Evolutionary conservation across 2,797 vertebrate species (phyloP).

Genomic region (Myotis vivesi): DNA sequence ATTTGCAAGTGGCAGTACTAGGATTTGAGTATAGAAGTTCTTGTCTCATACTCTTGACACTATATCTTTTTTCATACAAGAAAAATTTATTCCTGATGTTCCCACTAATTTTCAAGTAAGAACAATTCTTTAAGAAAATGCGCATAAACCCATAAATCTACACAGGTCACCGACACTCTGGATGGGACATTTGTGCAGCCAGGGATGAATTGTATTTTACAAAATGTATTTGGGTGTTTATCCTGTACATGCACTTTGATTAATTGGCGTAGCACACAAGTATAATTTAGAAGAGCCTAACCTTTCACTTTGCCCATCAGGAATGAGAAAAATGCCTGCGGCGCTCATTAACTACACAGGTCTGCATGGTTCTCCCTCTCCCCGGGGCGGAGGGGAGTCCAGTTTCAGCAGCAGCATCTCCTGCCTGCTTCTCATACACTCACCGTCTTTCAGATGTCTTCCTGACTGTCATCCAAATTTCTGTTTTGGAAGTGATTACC

Average conservation of each 20-base stretch:
- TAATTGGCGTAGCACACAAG: neutral
- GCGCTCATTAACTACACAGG: slow-evolving; percentile 27
- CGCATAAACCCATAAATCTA: neutral
- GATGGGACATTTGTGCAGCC: slow-evolving; percentile 20
- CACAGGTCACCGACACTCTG: neutral
- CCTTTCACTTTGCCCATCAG: neutral
- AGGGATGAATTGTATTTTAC: slow-evolving; percentile 18
- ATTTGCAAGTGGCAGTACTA: slow-evolving; percentile 2
- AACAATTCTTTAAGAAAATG: neutral
- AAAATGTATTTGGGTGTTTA: slow-evolving; percentile 37
- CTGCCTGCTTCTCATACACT: neutral
- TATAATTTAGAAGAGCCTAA: slow-evolving; percentile 33
- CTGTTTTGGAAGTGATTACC: slow-evolving; percentile 70
- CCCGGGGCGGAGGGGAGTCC: neutral
- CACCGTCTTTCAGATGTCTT: slow-evolving; percentile 38
- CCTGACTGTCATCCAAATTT: slow-evolving; percentile 65
- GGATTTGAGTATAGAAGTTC: neutral
- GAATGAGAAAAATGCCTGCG: slow-evolving; percentile 57
- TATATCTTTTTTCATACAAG: slow-evolving; percentile 3
- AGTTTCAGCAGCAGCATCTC: neutral
- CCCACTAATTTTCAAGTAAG: slow-evolving; percentile 26
- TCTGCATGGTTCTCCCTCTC: neutral
- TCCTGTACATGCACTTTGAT: neutral
- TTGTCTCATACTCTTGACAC: neutral
- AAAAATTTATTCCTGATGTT: neutral